A percentile compares a stretch with the other conserved stretches of the same genome.
phyloP scores from a whole-genome alignment of 2,113 vertebrate species.

The Andinoacara biseriatus region DNA sequence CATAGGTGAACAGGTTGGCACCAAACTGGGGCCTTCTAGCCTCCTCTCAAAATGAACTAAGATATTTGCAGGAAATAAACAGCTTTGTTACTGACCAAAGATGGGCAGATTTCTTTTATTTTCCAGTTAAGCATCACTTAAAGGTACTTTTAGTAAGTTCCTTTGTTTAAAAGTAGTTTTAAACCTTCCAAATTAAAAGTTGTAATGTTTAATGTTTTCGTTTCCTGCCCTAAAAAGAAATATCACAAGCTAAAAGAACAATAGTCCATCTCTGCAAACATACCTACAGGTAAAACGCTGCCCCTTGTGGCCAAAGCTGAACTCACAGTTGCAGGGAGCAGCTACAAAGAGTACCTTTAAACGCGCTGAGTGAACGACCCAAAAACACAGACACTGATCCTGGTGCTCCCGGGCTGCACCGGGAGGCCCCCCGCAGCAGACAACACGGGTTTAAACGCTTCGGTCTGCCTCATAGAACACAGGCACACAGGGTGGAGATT shows the following conservation, averaged over 20 bases:
- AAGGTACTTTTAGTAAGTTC: no score
- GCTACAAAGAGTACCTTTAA: not conserved
- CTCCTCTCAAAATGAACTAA: not conserved
- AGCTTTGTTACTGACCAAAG: not conserved
- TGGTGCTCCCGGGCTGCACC: not conserved
- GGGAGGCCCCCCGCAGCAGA: not conserved
- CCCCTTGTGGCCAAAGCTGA: not conserved
- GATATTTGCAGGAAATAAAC: not conserved
- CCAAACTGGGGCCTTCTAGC: not conserved
- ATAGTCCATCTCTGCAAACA: not conserved
- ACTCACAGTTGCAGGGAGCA: not conserved
- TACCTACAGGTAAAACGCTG: not conserved
- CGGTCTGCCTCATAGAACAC: not conserved
- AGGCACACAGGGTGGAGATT: not conserved
- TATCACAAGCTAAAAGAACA: no score
- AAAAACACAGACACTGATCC: not conserved
- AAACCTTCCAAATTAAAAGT: not conserved
- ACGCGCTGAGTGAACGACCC: constrained; percentile 17
- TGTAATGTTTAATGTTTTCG: no score
- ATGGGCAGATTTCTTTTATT: not conserved
- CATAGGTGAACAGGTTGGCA: not conserved
- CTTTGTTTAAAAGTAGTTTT: no score
- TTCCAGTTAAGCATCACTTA: not conserved
- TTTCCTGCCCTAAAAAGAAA: no score
- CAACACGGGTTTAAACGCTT: rapidly evolving